These are phyloP conservation scores for Electrophaes corylata DNA, from an alignment of 2,888 invertebrate species.

Conservation along the genomic window DNA sequence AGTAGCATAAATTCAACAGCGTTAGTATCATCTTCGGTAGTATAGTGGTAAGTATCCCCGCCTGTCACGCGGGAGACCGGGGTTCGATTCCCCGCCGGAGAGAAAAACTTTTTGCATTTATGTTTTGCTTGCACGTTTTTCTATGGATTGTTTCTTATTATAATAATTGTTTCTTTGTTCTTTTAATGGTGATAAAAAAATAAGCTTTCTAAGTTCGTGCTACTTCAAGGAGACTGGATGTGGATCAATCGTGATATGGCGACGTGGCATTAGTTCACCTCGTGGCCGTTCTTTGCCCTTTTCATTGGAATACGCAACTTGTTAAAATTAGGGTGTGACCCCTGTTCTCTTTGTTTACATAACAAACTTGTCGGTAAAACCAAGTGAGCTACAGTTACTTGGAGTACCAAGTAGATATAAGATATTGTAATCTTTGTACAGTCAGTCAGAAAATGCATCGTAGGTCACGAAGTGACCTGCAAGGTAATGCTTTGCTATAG, in stretches of 20 bases:
- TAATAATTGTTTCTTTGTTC: not conserved
- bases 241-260: slow-evolving; percentile 42
- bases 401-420: too few relatives aligned
- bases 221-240: slow-evolving; percentile 30
- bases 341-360: slow-evolving; percentile 26
- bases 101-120: slow-evolving; percentile 48
- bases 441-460: too few relatives aligned
- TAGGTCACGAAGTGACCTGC: too few relatives aligned
- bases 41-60: slow-evolving; percentile 85
- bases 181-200: not conserved
- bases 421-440: too few relatives aligned
- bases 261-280: slow-evolving; percentile 26
- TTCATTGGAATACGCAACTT: slow-evolving; percentile 28
- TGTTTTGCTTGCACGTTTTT: not conserved
- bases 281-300: slow-evolving; percentile 30
- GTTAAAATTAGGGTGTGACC: slow-evolving; percentile 24
- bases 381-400: too few relatives aligned
- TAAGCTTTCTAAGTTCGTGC: slow-evolving; percentile 15
- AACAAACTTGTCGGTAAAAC: not conserved
- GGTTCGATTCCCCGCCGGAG: slow-evolving; percentile 85
- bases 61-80: slow-evolving; percentile 86
- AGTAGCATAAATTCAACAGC: not conserved
- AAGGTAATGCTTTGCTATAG: too few relatives aligned
- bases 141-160: not conserved
- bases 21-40: slow-evolving; percentile 69